phyloP scores from a whole-genome alignment of 2,113 vertebrate species.

The Corythaeola cristata region DNA sequence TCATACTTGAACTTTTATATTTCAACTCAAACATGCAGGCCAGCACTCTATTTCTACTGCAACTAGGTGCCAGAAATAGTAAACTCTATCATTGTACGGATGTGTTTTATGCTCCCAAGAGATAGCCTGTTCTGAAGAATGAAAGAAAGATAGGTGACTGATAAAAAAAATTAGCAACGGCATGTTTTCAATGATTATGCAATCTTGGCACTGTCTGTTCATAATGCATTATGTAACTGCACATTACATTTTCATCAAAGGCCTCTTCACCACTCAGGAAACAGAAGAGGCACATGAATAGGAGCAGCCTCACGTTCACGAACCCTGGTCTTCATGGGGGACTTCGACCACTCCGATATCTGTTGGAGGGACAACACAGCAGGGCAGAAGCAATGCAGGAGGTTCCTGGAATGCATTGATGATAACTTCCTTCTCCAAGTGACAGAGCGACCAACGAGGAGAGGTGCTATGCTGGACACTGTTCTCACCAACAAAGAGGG shows the following conservation, averaged over 20 bases:
- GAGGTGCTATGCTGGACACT: too few relatives aligned
- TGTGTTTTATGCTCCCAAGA: not conserved
- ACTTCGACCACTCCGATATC: too few relatives aligned
- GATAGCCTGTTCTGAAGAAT: not conserved
- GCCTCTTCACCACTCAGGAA: not conserved
- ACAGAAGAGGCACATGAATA: not conserved
- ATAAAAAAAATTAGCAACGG: not conserved
- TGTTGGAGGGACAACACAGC: too few relatives aligned
- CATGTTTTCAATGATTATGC: not conserved
- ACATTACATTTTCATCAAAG: not conserved
- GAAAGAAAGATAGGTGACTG: not conserved
- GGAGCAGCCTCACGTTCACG: too few relatives aligned
- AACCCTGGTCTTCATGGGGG: too few relatives aligned
- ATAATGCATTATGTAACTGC: not conserved
- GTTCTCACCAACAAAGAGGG: too few relatives aligned
- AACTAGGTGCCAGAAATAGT: not conserved
- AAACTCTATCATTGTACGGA: not conserved
- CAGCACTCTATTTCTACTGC: not conserved
- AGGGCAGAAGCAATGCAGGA: too few relatives aligned
- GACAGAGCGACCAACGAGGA: too few relatives aligned
- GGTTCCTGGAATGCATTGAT: too few relatives aligned
- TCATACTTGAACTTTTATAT: not conserved
- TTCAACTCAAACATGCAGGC: not conserved
- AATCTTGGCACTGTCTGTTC: not conserved
- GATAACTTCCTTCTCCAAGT: too few relatives aligned